Evolutionary conservation across 2,113 vertebrate genomes (phyloP).

Genomic region (Pimephales promelas): DNA sequence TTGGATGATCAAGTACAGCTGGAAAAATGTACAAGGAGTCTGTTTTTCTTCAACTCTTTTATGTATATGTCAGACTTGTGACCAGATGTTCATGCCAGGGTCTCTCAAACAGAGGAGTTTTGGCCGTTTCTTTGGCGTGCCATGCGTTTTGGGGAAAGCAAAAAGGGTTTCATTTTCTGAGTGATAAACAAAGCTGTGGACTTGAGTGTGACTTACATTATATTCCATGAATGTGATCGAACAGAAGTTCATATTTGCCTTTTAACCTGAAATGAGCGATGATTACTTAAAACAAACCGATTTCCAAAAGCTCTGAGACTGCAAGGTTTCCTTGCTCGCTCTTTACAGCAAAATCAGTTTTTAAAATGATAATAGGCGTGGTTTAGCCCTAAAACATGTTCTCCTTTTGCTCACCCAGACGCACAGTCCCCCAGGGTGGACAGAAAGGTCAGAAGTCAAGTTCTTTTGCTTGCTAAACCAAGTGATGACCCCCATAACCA

Average conservation of each 20-base stretch:
- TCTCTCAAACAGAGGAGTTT: not conserved
- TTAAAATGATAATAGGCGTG: not conserved
- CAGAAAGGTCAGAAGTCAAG: constrained; percentile 43
- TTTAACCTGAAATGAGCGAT: not conserved
- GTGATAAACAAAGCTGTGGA: not conserved
- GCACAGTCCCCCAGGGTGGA: constrained; percentile 33
- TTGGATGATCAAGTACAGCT: constrained; percentile 54
- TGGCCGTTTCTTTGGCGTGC: not conserved
- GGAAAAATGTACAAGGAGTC: constrained; percentile 38
- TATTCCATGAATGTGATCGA: not conserved
- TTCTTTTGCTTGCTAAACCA: constrained; percentile 46
- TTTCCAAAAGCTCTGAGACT: not conserved
- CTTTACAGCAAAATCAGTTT: not conserved
- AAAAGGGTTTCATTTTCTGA: not conserved
- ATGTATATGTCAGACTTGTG: constrained; percentile 33
- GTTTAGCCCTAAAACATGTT: not conserved
- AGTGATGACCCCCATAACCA: constrained; percentile 48
- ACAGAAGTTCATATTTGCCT: not conserved
- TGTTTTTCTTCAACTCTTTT: constrained; percentile 38
- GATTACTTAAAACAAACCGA: not conserved
- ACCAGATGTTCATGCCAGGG: constrained; percentile 50
- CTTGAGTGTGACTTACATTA: not conserved
- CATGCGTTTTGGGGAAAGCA: not conserved
- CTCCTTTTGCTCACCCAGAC: constrained; percentile 36
- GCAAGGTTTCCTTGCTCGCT: no score